Conservation (phyloP, 23 tunicate genomes). For the Aplidium turbinatum region DNA sequence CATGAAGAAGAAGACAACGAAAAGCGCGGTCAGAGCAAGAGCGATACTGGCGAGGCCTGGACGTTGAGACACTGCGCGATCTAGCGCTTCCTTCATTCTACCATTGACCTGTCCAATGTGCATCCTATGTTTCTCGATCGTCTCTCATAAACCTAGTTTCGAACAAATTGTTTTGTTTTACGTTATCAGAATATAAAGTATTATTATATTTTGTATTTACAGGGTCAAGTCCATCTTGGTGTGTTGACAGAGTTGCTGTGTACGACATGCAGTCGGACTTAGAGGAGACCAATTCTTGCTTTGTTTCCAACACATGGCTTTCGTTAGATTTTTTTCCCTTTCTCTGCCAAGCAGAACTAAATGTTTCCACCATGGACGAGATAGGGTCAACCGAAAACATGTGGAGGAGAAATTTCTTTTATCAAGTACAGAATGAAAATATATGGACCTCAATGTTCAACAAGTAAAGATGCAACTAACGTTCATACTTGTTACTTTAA, state of each 20-base stretch:
- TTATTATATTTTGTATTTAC: not conserved
- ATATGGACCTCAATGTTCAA: slow-evolving; percentile 62
- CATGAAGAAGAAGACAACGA: too few species aligned
- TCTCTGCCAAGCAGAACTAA: slow-evolving; percentile 35
- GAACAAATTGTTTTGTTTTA: too few species aligned
- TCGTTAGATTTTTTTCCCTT: slow-evolving; percentile 70
- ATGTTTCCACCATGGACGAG: not conserved
- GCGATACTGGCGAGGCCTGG: too few species aligned
- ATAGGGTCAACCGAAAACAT: slow-evolving; percentile 26
- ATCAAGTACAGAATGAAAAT: slow-evolving; percentile 15
- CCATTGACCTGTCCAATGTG: too few species aligned
- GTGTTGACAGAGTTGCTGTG: slow-evolving; percentile 64
- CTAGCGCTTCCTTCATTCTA: too few species aligned
- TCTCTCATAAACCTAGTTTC: too few species aligned
- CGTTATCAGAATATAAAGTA: too few species aligned
- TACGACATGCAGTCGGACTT: slow-evolving; percentile 39
- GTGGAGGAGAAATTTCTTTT: slow-evolving; percentile 33
- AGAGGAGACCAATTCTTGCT: slow-evolving; percentile 28
- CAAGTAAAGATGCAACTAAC: too few species aligned
- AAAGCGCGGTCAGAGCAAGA: too few species aligned
- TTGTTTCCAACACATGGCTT: slow-evolving; percentile 66
- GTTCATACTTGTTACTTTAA: too few species aligned
- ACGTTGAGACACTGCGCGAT: too few species aligned
- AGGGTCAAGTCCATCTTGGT: slow-evolving; percentile 72
- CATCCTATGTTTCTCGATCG: too few species aligned